Evolutionary conservation across 2,797 vertebrate genomes (phyloP).

Genomic region (Anomalospiza imberbis): DNA sequence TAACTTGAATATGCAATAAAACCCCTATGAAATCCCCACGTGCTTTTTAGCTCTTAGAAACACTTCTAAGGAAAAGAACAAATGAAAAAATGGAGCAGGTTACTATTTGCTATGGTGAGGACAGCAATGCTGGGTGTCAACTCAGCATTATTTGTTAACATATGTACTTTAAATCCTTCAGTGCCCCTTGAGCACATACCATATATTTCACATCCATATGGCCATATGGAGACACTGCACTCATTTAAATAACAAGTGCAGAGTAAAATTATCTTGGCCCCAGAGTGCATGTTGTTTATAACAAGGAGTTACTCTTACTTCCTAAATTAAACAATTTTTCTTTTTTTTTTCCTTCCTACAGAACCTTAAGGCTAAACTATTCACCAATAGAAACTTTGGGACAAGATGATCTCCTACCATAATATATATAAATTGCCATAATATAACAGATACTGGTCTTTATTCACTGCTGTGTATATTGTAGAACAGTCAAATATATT

Average conservation of each 20-base stretch:
- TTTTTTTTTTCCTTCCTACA: neutral
- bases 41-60: neutral
- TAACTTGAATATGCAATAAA: neutral
- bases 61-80: neutral
- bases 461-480: neutral
- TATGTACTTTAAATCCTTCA: conserved; percentile 47
- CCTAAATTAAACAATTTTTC: neutral
- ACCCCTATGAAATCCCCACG: neutral
- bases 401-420: neutral
- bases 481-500: neutral
- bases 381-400: neutral
- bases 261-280: conserved; percentile 32
- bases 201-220: conserved; percentile 31
- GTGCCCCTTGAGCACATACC: conserved; percentile 29
- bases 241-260: conserved; percentile 58
- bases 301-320: neutral
- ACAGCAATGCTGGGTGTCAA: neutral
- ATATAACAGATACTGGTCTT: neutral
- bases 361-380: neutral
- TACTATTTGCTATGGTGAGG: neutral
- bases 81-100: neutral
- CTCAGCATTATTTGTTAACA: conserved; percentile 46
- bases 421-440: neutral
- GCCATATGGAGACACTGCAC: conserved; percentile 41
- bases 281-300: conserved; percentile 28